Base-by-base conservation (phyloP, 2,888 invertebrate species). In the Limenitis camilla region DNA sequence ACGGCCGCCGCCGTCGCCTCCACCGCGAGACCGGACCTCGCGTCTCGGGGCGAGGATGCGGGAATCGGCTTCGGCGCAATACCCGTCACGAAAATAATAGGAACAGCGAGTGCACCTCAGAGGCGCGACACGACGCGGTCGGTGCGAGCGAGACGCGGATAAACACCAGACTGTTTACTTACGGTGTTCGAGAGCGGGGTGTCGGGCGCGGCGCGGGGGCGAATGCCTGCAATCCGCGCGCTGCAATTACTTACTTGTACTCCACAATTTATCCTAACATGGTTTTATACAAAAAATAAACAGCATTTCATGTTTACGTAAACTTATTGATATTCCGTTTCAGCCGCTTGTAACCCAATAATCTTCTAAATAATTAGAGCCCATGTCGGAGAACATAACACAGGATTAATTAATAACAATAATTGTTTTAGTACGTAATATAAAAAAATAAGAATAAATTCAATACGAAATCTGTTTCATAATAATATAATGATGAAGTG, bases 21-120 rank as follows among this genome's bases (percentile, higher is more conserved):
- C 83, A 80, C 82, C 81, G 79, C 84, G 84, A 78, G 85, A 84
- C 86, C 84, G 84, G 84, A 84, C 85, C 79, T 84, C 81, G 82
- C 82, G 83, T 81, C 85, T 81, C 83, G 82, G 83, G 81, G 84
- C 83, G 86, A 84, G 88, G 84, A 86, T 84, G 84, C 85, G 85
- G 84, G 86, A 85, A 85, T 84, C 82, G 84, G 82, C 81, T 87
- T 86, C 83, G 84, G 86, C 88, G 88, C 86, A 85, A 85, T 85
- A 85, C 86, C 85, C 85, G 86, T 86, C 86, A 87, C 86, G 84
- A 87, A 87, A 87, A 87, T 87, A 87, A 87, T 87, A 85, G 86
- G 86, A 87, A 84, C 85, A 78, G 79, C 76, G 84, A 87, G 85
- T 87, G 87, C 87, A 87, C 86, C 87, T 86, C 83, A 78, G 79